A percentile compares a stretch with the other conserved stretches of the same genome.
Evolutionary conservation across 2,797 vertebrate genomes (phyloP).

Genomic region (Pangasius sanitwongsei): DNA sequence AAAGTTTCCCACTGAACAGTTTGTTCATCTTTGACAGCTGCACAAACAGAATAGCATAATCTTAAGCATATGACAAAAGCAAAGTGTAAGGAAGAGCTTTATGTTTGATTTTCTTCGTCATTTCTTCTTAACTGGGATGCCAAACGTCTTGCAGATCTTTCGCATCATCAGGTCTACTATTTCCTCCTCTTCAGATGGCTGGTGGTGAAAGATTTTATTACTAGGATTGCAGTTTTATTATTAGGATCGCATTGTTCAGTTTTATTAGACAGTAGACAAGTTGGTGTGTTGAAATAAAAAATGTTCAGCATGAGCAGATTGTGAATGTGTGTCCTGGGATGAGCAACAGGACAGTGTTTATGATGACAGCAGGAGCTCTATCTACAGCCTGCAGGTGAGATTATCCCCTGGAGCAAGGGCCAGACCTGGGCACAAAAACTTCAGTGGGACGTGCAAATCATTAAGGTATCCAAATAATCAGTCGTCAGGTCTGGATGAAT

Average conservation of each 20-base stretch:
- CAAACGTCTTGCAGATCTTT: constrained; percentile 88
- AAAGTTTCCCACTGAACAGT: neutral
- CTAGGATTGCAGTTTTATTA: neutral
- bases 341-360: neutral
- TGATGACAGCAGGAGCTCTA: neutral
- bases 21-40: neutral
- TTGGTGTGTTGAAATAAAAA: neutral
- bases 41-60: neutral
- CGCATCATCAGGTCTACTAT: constrained; percentile 88
- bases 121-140: constrained; percentile 82
- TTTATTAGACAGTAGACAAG: no score
- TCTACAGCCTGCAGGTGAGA: neutral
- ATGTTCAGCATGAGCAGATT: neutral
- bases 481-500: neutral
- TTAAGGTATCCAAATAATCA: neutral
- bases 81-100: neutral
- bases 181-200: constrained; percentile 93
- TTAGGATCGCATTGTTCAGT: neutral
- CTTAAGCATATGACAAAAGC: neutral
- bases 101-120: neutral
- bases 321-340: neutral
- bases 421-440: neutral
- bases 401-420: neutral
- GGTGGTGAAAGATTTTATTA: constrained; percentile 41
- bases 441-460: neutral